Evolutionary conservation across 2,888 invertebrate species (phyloP).

Genomic region (Arenicola marina): DNA sequence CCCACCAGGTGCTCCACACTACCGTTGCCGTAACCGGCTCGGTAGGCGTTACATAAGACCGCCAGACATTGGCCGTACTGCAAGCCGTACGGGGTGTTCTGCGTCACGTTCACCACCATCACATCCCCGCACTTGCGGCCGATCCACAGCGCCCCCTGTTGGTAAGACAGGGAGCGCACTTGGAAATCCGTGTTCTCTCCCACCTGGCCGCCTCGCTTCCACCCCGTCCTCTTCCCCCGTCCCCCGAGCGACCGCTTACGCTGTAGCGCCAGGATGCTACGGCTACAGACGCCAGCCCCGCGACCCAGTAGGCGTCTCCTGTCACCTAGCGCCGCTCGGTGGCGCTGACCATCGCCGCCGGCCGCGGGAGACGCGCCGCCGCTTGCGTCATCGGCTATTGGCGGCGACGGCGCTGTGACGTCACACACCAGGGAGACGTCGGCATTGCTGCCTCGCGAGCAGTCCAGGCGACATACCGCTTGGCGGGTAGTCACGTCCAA

Average conservation of each 20-base stretch:
- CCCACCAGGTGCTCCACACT: neutral
- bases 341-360: neutral
- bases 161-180: conserved; percentile 13
- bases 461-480: conserved; percentile 19
- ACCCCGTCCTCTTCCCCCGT: neutral
- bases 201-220: neutral
- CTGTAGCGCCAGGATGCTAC: no score
- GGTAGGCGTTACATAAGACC: conserved; percentile 4
- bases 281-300: neutral
- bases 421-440: neutral
- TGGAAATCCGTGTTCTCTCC: neutral
- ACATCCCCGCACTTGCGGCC: conserved; percentile 43
- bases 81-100: conserved; percentile 12
- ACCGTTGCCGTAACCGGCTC: neutral
- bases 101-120: conserved; percentile 34
- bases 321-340: neutral
- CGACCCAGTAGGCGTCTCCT: no score
- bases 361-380: neutral
- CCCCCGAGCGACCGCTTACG: neutral
- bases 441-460: neutral
- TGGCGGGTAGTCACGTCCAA: conserved; percentile 15
- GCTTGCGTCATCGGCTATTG: no score
- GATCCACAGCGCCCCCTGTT: conserved; percentile 43
- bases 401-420: neutral
- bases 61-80: conserved; percentile 22